phyloP scores from a whole-genome alignment of 2,113 vertebrate species.

The Actinemys pallida region DNA sequence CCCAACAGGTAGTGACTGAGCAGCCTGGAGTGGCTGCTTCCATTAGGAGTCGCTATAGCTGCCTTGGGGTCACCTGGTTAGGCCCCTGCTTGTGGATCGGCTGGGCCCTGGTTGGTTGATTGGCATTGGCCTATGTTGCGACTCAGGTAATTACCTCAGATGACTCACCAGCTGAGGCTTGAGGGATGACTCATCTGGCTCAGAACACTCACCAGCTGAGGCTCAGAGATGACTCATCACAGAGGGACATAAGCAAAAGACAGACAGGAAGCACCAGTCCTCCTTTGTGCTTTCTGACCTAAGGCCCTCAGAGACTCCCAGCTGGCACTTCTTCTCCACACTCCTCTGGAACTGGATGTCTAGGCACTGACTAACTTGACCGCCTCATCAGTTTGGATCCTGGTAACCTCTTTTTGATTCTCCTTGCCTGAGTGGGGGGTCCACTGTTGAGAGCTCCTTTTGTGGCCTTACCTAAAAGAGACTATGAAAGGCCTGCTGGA shows the following conservation, averaged over 20 bases:
- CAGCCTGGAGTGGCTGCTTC: neutral
- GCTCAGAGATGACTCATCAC: neutral
- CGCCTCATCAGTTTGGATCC: neutral
- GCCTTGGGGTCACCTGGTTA: neutral
- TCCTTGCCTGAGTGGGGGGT: too few relatives aligned
- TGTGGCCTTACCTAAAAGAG: neutral
- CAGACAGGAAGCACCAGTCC: neutral
- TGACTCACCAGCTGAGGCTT: neutral
- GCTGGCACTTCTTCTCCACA: neutral
- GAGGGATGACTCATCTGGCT: neutral
- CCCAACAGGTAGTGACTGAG: neutral
- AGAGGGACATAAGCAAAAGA: neutral
- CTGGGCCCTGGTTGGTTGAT: neutral
- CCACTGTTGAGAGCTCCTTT: too few relatives aligned
- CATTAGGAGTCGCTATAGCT: neutral
- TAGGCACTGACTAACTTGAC: neutral
- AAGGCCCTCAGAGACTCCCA: neutral
- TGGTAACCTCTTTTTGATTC: neutral
- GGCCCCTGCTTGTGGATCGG: neutral
- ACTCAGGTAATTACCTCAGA: neutral
- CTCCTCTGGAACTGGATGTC: neutral
- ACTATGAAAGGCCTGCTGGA: neutral
- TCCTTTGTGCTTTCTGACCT: neutral
- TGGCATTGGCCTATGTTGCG: neutral
- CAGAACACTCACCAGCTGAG: neutral